A percentile compares a stretch with the other conserved stretches of the same genome.
Conservation (phyloP, 2,797 vertebrate species). For the Gymnocypris eckloni region DNA sequence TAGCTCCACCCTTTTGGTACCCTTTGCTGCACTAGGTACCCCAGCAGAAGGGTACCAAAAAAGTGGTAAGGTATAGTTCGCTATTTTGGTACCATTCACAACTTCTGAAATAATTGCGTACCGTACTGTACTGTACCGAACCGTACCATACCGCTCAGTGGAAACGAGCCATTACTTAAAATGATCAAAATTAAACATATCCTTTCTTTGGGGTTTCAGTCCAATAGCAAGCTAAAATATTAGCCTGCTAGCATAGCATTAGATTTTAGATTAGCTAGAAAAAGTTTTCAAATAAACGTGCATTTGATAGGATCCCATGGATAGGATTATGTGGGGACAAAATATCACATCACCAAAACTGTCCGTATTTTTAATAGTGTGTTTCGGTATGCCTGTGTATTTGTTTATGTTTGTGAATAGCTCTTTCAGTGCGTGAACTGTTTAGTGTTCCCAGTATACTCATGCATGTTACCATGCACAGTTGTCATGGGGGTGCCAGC, state of each 20-base stretch:
- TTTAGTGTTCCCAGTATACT: slow-evolving; percentile 24
- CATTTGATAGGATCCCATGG: neutral
- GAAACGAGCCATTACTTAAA: neutral
- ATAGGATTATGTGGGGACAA: neutral
- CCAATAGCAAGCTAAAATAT: neutral
- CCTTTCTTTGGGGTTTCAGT: neutral
- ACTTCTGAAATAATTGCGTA: too few species aligned
- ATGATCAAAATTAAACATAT: neutral
- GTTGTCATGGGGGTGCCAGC: slow-evolving; percentile 44
- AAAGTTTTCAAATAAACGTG: neutral
- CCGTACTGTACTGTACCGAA: too few species aligned
- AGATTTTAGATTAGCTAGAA: neutral
- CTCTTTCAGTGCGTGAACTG: slow-evolving; percentile 36
- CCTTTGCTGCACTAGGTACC: too few species aligned
- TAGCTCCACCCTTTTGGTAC: too few species aligned
- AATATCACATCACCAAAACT: neutral
- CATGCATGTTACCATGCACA: slow-evolving; percentile 31
- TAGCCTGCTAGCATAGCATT: neutral
- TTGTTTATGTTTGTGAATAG: neutral
- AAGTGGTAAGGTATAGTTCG: too few species aligned
- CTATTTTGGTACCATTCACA: too few species aligned
- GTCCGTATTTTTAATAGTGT: neutral
- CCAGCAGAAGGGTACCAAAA: too few species aligned
- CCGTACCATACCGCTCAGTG: too few species aligned
- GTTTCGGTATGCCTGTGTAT: slow-evolving; percentile 49